phyloP scores from a whole-genome alignment of 2,888 invertebrate species.

The Drosophila meridionalis region DNA sequence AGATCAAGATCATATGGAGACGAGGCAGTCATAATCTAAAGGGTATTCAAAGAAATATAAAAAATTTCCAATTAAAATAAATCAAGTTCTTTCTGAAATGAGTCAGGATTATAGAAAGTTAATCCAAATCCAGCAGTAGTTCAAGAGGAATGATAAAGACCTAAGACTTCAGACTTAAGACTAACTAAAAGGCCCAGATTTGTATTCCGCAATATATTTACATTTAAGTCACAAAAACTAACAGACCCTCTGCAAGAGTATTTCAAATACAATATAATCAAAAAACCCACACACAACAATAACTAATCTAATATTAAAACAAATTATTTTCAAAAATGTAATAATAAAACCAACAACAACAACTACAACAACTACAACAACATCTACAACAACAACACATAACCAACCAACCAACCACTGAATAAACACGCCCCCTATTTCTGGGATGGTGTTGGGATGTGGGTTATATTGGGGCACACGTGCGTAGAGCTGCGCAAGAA shows the following conservation, averaged over 20 bases:
- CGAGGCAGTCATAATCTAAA: too few species aligned
- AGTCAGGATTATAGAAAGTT: too few species aligned
- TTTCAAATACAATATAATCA: background rate
- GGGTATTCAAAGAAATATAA: too few species aligned
- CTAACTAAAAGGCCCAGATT: too few species aligned
- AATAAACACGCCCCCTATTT: conserved; percentile 27
- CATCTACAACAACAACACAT: conserved; percentile 17
- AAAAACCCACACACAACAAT: conserved; percentile 34
- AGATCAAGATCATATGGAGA: background rate
- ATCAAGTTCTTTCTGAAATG: too few species aligned
- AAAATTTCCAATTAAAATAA: too few species aligned
- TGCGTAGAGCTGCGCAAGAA: conserved; percentile 83
- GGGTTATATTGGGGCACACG: conserved; percentile 18
- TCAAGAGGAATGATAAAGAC: background rate
- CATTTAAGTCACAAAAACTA: background rate
- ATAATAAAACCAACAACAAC: conserved; percentile 51
- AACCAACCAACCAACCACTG: conserved; percentile 35
- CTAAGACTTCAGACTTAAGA: too few species aligned
- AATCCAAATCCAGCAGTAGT: background rate
- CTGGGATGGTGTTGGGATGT: conserved; percentile 10
- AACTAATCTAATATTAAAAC: conserved; percentile 63
- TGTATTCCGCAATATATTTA: background rate
- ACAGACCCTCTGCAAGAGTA: background rate
- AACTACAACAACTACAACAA: conserved; percentile 31
- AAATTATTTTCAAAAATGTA: conserved; percentile 60